A percentile compares a stretch with the other conserved stretches of the same genome.
These are phyloP conservation scores for Trogon melanurus DNA, from an alignment of 2,113 vertebrate species.

Conservation along the genomic window DNA sequence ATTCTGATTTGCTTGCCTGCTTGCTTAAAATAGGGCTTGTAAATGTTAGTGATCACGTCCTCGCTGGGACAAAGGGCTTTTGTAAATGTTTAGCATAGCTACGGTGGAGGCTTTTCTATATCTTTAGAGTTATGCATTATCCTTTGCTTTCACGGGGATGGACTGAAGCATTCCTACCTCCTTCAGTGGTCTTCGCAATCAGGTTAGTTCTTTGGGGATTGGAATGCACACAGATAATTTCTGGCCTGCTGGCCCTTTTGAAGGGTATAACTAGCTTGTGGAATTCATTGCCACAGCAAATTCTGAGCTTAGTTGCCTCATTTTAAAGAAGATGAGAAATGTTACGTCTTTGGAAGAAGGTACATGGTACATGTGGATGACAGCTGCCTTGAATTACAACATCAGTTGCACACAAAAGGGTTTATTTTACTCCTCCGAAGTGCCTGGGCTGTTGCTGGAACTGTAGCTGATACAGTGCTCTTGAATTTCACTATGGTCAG, in stretches of 20 bases:
- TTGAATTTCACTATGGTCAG: background rate
- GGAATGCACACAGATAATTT: background rate
- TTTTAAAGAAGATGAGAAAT: background rate
- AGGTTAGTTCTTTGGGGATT: background rate
- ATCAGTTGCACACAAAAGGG: accelerated
- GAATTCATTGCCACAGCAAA: background rate
- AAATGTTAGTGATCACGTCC: background rate
- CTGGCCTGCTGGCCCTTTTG: background rate
- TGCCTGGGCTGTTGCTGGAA: background rate
- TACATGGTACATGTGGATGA: accelerated
- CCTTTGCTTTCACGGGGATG: background rate
- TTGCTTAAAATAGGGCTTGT: background rate
- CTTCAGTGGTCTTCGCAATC: background rate
- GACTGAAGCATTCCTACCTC: slow-evolving; percentile 18
- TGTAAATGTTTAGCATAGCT: background rate
- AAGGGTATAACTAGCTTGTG: background rate
- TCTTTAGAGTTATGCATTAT: background rate
- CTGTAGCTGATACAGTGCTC: background rate
- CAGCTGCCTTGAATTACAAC: background rate
- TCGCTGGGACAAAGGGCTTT: background rate
- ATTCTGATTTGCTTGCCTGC: background rate
- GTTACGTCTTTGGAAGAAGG: background rate
- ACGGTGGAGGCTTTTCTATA: background rate
- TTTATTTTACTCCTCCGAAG: background rate
- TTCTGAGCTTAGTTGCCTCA: background rate